Conservation (phyloP, 1,140 invertebrate species). For the Orius insidiosus region DNA sequence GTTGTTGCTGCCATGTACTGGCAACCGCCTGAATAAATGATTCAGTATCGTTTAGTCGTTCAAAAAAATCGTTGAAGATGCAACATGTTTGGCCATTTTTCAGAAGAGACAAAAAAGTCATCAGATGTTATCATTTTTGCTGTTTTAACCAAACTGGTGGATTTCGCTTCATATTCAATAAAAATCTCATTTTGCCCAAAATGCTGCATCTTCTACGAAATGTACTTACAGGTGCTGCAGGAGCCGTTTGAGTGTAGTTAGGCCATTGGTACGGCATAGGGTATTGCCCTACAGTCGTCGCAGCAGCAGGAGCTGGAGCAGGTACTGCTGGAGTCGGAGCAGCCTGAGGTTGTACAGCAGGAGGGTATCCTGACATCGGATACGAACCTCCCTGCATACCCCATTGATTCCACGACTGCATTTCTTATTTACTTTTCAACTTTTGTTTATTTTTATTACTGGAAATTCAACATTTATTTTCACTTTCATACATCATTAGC, state of each 20-base stretch:
- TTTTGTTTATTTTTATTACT: no score
- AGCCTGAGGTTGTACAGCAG: slow-evolving; percentile 3
- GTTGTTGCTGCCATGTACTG: slow-evolving; percentile 21
- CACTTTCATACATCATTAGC: no score
- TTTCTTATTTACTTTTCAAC: not conserved
- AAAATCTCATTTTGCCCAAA: no score
- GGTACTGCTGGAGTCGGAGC: slow-evolving; percentile 6
- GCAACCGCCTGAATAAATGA: not conserved
- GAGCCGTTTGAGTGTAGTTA: slow-evolving; percentile 6
- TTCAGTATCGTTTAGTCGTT: not conserved
- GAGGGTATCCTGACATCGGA: slow-evolving; percentile 8
- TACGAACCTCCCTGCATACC: slow-evolving; percentile 3
- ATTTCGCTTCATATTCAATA: no score
- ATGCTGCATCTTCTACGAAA: no score
- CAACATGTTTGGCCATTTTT: no score
- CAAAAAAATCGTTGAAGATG: no score
- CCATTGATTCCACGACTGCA: slow-evolving; percentile 14
- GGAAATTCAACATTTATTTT: no score
- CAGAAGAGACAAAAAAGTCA: no score
- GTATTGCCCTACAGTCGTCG: slow-evolving; percentile 6
- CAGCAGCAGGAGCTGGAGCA: slow-evolving; percentile 9
- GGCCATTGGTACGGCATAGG: slow-evolving; percentile 10
- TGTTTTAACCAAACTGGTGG: no score
- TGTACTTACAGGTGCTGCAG: slow-evolving; percentile 1
- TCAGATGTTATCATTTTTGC: no score